phyloP scores from a whole-genome alignment of 1,140 invertebrate species.

The Nephila pilipes region DNA sequence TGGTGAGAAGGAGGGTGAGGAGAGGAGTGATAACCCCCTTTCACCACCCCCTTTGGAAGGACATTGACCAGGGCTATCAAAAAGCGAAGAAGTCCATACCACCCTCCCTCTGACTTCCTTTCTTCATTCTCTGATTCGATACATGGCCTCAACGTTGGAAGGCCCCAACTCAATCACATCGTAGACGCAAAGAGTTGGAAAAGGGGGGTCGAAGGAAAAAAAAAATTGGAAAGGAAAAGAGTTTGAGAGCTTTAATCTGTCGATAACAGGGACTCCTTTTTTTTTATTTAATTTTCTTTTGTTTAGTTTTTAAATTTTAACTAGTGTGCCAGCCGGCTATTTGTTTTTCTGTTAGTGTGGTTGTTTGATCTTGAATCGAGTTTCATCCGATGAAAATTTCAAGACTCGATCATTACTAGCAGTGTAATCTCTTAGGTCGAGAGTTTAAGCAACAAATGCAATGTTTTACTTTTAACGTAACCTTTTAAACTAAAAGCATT shows the following conservation, averaged over 20 bases:
- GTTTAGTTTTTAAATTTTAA: background rate
- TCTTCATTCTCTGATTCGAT: background rate
- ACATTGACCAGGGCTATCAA: constrained; percentile 61
- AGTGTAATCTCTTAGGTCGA: background rate
- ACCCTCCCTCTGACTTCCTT: background rate
- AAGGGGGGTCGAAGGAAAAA: background rate
- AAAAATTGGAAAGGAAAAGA: background rate
- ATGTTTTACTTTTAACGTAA: background rate
- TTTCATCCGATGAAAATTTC: background rate
- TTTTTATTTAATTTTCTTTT: background rate
- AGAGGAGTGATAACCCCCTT: background rate
- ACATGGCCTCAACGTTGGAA: constrained; percentile 32
- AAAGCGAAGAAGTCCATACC: background rate
- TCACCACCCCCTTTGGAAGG: constrained; percentile 34
- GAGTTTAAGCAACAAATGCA: background rate
- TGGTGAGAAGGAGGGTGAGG: background rate
- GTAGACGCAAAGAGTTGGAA: constrained; percentile 2
- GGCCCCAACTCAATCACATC: constrained; percentile 7
- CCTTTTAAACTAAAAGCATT: background rate
- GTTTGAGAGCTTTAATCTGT: constrained; percentile 64
- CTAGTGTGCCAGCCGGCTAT: background rate
- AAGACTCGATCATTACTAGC: background rate
- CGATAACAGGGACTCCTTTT: constrained; percentile 32
- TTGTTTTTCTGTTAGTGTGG: constrained; percentile 2
- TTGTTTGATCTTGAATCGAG: background rate